Conservation (phyloP, 2,888 invertebrate genomes). For the Hedya salicella region DNA sequence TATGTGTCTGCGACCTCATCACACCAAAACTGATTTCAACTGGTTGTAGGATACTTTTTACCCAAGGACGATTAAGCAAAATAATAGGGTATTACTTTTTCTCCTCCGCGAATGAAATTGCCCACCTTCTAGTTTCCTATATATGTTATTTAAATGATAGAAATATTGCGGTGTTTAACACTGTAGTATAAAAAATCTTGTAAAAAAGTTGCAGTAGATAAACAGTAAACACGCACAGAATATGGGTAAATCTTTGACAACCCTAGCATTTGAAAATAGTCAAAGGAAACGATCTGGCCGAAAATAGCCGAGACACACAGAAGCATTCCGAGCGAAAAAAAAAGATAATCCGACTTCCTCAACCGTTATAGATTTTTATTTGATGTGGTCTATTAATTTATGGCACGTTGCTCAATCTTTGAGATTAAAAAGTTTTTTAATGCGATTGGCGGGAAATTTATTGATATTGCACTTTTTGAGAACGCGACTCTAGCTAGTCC, state of each 20-base stretch:
- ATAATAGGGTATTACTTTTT: no score
- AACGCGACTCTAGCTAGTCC: no score
- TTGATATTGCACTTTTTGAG: neutral
- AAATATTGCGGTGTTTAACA: no score
- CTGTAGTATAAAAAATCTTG: no score
- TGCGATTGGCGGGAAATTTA: constrained; percentile 13
- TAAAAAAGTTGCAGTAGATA: neutral
- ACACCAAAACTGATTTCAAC: no score
- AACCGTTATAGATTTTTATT: constrained; percentile 36
- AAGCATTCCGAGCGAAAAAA: constrained; percentile 39
- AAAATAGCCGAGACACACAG: constrained; percentile 42
- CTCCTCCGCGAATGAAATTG: no score
- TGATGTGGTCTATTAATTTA: constrained; percentile 39
- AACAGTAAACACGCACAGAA: neutral
- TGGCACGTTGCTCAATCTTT: constrained; percentile 19
- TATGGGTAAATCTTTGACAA: constrained; percentile 15
- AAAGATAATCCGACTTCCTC: constrained; percentile 37
- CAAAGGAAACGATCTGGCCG: constrained; percentile 40
- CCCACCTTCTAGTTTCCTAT: no score
- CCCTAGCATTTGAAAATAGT: constrained; percentile 38
- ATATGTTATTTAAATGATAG: no score
- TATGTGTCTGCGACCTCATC: no score
- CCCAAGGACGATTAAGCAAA: no score
- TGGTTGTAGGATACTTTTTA: no score
- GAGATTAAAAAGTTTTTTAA: constrained; percentile 1